Evolutionary conservation across 2,113 vertebrate species (phyloP), one percentile per base, ranked within the genome.

Genomic region (Struthidea cinerea): DNA sequence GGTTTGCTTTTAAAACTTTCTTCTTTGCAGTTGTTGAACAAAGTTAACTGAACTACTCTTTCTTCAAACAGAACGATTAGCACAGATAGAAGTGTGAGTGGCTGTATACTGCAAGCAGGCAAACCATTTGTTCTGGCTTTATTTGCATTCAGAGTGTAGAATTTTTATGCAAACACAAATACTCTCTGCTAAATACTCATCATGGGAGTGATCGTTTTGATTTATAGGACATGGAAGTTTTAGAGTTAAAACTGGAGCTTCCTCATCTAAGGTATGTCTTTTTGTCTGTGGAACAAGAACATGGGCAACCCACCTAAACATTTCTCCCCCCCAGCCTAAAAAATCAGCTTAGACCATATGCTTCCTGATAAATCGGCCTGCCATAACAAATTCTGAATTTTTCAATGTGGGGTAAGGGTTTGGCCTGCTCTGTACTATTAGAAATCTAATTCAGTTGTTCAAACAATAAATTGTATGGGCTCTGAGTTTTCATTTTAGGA

Each of bases 1-100:
- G 82, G 84, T 93, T 95, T 95, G 93, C 93, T 95, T 97, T 97
- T 96, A 93, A 95, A 97, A 97, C 92, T 97, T 97, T 84, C 49
- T 97, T 95, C 87, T 96, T 96, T 97, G 96, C 79, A 57, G 96
- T 92, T 91, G 77, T 84, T 96, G 90, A 97, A 90, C 78, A 79
- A 90, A 89, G 39, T 85, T 92, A 92, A 50, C 73, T 94, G 95
- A 95, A 96, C 90, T 85, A 74, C 42, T 84, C 64, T 89, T 91
- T 94, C 83, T 93, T 89, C 79, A 87, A 81, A 91, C 35, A 64
- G 41, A 87, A 69, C 76, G 63, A 87, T 67, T 95, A 95, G 71
- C 44, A 50, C 39, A 78, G 68, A 27, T 16, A 81, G 60, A 69
- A 88, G 9, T 39, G 28, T 64, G 53, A 84, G 68, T 56, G 52